Evolutionary conservation across 2,888 invertebrate species (phyloP), one percentile per base, ranked within the genome.

Genomic region (Halictus ligatus): DNA sequence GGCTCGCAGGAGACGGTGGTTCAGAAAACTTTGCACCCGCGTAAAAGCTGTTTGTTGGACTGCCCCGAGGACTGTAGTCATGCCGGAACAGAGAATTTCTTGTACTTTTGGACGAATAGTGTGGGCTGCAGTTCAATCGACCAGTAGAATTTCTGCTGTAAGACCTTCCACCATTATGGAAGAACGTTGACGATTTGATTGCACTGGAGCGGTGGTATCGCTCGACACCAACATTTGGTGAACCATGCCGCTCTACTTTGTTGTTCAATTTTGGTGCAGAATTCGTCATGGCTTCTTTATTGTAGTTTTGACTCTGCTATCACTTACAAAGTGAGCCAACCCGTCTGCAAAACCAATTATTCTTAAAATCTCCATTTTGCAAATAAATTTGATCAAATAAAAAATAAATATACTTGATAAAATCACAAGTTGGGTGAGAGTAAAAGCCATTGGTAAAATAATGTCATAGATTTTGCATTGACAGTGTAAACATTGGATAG

Each of bases 1-100:
- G 95, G 88, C 97, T 97, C 91, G 97, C 97, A 72, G 98, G 97
- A 83, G 97, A 97, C 77, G 98, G 98, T 80, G 98, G 97, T 91
- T 97, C 97, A 93, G 97, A 97, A 96, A 98, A 98, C 95, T 98
- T 98, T 94, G 98, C 97, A 94, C 97, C 98, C 89, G 98, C 98
- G 83, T 94, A 95, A 82, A 94, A 95, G 86, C 91, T 93, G 89
- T 92, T 93, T 21, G 95, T 95, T 21, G 95, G 95, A 86, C 95
- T 95, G 78, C 94, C 92, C 25, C 94, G 93, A 67, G 94, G 94
- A 88, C 94, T 95, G 60, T 78, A 75, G 7, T 91, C 88, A 29
- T 85, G 87, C 64, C 84, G 86, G 77, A 92, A 78, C 21, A 94
- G 94, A 15, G 94, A 93, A 78, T 84, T 92, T 46, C 94, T 90